Conservation (phyloP, 2,113 vertebrate genomes). For the Chiloscyllium plagiosum region DNA sequence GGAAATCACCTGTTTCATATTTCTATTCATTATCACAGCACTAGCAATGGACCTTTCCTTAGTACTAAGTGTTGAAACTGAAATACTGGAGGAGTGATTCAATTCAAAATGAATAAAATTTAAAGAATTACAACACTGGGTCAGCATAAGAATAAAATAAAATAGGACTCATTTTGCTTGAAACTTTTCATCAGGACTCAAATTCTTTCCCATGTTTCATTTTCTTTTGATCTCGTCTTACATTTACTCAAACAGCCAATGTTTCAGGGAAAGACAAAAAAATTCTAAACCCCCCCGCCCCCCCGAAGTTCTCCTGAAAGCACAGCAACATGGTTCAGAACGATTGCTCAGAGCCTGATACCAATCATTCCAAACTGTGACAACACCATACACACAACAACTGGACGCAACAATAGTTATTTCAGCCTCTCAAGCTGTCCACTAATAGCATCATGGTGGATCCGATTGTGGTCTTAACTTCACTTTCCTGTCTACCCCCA, state of each 20-base stretch:
- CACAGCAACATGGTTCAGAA: neutral
- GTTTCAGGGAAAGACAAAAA: neutral
- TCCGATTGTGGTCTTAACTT: too few relatives aligned
- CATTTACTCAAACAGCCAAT: neutral
- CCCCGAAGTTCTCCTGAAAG: neutral
- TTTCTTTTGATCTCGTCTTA: neutral
- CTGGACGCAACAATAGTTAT: too few relatives aligned
- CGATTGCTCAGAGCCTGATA: neutral
- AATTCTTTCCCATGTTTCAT: neutral
- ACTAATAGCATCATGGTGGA: too few relatives aligned
- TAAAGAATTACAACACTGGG: neutral
- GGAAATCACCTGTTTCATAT: neutral
- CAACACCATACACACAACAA: too few relatives aligned
- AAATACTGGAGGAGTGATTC: neutral
- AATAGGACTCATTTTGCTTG: neutral
- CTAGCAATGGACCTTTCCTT: neutral
- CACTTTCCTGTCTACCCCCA: too few relatives aligned
- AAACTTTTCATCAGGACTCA: neutral
- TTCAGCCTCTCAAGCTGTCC: too few relatives aligned
- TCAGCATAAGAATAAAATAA: neutral
- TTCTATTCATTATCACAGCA: neutral
- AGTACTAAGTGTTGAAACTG: neutral
- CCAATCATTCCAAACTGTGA: neutral
- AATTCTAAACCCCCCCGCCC: too few relatives aligned
- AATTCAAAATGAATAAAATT: constrained; percentile 2